Conservation (phyloP, 2,888 invertebrate species). For the Lucinisca nassula region DNA sequence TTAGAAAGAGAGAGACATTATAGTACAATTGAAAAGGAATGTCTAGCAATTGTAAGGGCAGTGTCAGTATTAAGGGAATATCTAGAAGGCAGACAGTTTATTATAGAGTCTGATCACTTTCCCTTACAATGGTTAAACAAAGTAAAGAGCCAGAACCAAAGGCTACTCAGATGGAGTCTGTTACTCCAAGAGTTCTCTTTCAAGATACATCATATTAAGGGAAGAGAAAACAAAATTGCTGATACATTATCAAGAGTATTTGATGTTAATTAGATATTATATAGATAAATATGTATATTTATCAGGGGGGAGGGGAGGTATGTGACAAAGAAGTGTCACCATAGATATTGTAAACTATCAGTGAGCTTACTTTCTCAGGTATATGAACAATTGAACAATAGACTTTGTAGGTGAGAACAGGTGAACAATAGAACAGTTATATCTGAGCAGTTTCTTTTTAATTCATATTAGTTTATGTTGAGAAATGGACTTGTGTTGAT, state of each 20-base stretch:
- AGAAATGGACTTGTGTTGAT: too few relatives aligned
- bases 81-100: not conserved
- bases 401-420: too few relatives aligned
- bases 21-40: not conserved
- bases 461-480: too few relatives aligned
- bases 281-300: too few relatives aligned
- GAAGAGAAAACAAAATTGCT: not conserved
- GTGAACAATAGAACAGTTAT: too few relatives aligned
- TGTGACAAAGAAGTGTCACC: too few relatives aligned
- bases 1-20: not conserved
- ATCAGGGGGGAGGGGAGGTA: too few relatives aligned
- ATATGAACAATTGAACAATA: too few relatives aligned
- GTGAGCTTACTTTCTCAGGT: too few relatives aligned
- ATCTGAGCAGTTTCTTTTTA: too few relatives aligned
- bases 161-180: slow-evolving; percentile 6
- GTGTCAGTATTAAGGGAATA: slow-evolving; percentile 1
- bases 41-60: too few relatives aligned
- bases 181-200: not conserved
- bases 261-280: not conserved
- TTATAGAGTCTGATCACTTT: not conserved
- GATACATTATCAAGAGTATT: not conserved
- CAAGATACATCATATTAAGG: not conserved
- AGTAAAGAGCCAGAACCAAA: not conserved
- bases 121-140: slow-evolving; percentile 12
- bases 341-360: too few relatives aligned